Base-by-base conservation (phyloP, 1,140 invertebrate species). In the Drosophila bocqueti region DNA sequence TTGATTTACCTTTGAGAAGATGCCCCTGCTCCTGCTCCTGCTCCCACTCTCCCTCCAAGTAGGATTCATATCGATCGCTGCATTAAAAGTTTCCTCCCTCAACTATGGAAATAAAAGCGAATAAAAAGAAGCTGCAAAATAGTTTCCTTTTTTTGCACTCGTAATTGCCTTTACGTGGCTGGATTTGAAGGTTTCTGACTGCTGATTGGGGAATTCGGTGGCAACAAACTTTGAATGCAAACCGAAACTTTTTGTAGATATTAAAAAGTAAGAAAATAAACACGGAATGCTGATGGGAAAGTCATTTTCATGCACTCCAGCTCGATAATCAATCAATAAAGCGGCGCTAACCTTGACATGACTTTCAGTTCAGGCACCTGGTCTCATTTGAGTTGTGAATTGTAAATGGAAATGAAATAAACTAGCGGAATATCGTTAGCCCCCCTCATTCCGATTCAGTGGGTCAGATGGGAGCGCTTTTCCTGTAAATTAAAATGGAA, bases 111-210 rank as follows among this genome's bases (percentile, higher is more conserved):
- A 61, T 38, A 69, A 69, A 69, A 46, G 4, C 31, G 10, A 31
- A 46, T 43, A 57, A 21, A 55, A 71, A 50, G 40, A 72, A 58
- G 71, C 49, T 68, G 62, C 34, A 31, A 13, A 76, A 69, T 74
- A 76, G 62, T 85, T 81, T 65, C 16, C 9, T 31, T 49, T 31
- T 52, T 52, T 52, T 86, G 26, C 57, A 47, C 67, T 78, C 69
- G 69, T 84, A 84, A 87, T 87, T 78, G 77, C 77, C 50, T 68
- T 66, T 74, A 75, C 77, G 77, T 89, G 84, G 52, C 42, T 57
- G 71, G 78, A 72, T 64, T 67, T 78, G 26, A 69, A 85, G 49
- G 59, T 65, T 83, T 59, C 47, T 52, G 24, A 67, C 62, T 55
- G 21, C 67, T 79, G 81, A 80, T 83, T 76, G 62, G 42, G 24